Percentiles rank a stretch among this genome's conserved stretches.
Conservation (phyloP, 92 coral and sea anemone species). For the Palythoa caribaeorum region DNA sequence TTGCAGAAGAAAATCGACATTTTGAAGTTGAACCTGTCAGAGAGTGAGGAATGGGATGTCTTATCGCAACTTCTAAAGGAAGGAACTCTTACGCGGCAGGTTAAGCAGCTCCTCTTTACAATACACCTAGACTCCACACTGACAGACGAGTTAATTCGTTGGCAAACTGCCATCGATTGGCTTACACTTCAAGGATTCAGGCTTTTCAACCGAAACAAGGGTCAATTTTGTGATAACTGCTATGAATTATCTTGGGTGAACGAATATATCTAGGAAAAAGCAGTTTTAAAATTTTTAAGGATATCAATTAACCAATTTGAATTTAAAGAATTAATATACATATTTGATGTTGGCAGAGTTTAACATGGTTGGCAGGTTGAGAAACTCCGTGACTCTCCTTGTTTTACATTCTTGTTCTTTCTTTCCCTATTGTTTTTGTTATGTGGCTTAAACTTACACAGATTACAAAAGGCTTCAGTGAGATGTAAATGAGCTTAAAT, state of each 20-base stretch:
- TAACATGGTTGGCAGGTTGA: too few species aligned
- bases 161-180: slow-evolving; percentile 37
- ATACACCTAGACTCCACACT: slow-evolving; percentile 24
- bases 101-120: slow-evolving; percentile 27
- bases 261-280: not conserved
- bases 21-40: slow-evolving; percentile 32
- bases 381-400: too few species aligned
- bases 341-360: too few species aligned
- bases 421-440: too few species aligned
- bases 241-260: slow-evolving; percentile 44
- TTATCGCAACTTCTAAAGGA: slow-evolving; percentile 25
- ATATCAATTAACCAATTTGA: not conserved
- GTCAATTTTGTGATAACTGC: slow-evolving; percentile 21
- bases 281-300: not conserved
- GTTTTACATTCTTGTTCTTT: too few species aligned
- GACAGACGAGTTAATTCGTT: not conserved
- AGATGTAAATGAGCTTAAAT: too few species aligned
- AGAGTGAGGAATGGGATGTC: slow-evolving; percentile 35
- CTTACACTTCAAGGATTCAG: slow-evolving; percentile 36
- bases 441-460: too few species aligned
- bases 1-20: slow-evolving; percentile 43
- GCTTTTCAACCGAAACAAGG: slow-evolving; percentile 44
- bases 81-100: slow-evolving; percentile 39
- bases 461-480: too few species aligned
- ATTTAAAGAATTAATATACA: not conserved